Percentiles rank a stretch among this genome's conserved stretches.
These are phyloP conservation scores for Galago senegalensis DNA, from an alignment of 2,797 vertebrate species.

Conservation along the genomic window DNA sequence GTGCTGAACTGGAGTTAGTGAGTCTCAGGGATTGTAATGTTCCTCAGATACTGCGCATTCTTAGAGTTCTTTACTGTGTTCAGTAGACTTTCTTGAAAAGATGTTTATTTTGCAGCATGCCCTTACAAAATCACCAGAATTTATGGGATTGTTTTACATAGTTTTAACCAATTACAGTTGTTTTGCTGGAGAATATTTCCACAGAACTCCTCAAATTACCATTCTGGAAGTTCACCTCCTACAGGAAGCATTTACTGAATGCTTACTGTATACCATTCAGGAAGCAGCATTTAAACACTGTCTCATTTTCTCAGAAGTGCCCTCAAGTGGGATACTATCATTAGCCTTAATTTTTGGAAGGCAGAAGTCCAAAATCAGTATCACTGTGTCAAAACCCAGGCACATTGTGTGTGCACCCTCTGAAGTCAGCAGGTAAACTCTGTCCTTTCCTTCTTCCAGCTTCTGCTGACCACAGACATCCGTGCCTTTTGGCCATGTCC, in stretches of 20 bases:
- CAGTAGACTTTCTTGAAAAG: neutral
- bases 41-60: neutral
- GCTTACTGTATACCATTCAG: neutral
- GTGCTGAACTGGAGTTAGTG: accelerated
- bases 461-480: neutral
- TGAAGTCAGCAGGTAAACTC: neutral
- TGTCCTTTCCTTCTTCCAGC: neutral
- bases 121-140: neutral
- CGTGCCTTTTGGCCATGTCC: neutral
- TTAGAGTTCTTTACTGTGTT: neutral
- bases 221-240: neutral
- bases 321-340: neutral
- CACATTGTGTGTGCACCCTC: neutral
- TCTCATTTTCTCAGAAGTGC: neutral
- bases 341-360: neutral
- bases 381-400: neutral
- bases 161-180: neutral
- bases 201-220: neutral
- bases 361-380: neutral
- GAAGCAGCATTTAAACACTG: neutral
- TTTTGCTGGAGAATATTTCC: neutral
- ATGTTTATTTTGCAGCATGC: neutral
- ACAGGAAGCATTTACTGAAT: neutral
- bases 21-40: neutral
- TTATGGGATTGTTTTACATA: neutral